Evolutionary conservation across 2,888 invertebrate species (phyloP), one percentile per base, ranked within the genome.

Genomic region (Tholera decimalis): DNA sequence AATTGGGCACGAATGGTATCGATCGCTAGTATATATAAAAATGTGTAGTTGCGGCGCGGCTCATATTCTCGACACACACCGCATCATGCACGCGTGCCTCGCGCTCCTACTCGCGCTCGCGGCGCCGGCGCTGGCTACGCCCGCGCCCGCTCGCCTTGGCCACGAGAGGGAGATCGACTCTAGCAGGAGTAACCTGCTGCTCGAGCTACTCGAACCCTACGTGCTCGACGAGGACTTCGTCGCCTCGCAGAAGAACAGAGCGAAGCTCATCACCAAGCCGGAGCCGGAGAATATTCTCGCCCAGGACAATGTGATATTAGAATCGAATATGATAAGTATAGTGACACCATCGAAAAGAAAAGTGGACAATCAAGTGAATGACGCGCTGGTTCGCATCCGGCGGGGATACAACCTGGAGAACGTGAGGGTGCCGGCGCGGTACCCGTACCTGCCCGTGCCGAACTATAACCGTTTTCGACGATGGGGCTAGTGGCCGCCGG

Each of bases 361-460:
- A 18, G 80, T 79, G 44, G 84, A 82, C 43, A 83, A 77, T 46
- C 88, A 87, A 62, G 85, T 80, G 59, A 87, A 88, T 24, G 79
- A 81, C 50, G 88, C 88, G 79, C 84, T 95, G 63, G 91, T 93
- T 80, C 87, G 94, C 68, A 89, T 89, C 79, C 87, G 94, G 44
- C 91, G 96, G 24, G 95, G 96, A 28, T 95, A 95, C 86, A 96
- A 95, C 84, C 83, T 96, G 82, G 95, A 96, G 85, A 92, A 96
- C 78, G 95, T 95, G 83, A 90, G 91, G 77, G 95, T 96, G 69
- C 96, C 96, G 44, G 91, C 94, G 67, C 87, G 94, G 80, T 95
- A 95, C 80, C 95, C 95, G 28, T 95, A 95, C 84, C 89, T 95
- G 63, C 91, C 94, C 43, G 93, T 94, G 74, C 91, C 93, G 65